phyloP scores from a whole-genome alignment of 2,797 vertebrate genomes.

The Rallus crepitans region DNA sequence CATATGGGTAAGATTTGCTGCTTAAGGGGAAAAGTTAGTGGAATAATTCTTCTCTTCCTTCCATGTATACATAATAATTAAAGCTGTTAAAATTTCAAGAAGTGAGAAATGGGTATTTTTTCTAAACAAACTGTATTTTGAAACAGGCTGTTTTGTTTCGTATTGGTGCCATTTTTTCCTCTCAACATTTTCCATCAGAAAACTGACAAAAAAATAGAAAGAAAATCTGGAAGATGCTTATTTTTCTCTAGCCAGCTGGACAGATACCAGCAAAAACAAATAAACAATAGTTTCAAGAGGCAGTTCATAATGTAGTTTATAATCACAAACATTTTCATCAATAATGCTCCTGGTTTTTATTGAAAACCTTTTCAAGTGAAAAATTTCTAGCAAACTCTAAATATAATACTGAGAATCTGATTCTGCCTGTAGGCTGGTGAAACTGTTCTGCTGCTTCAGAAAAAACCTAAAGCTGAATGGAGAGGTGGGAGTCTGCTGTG shows the following conservation, averaged over 20 bases:
- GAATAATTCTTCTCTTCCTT: neutral
- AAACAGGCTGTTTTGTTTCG: neutral
- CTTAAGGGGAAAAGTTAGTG: neutral
- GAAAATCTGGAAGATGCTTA: slow-evolving; percentile 1
- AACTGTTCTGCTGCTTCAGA: neutral
- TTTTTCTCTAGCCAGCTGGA: slow-evolving; percentile 27
- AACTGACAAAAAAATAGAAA: neutral
- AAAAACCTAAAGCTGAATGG: neutral
- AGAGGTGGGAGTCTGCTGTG: neutral
- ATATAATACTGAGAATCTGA: neutral
- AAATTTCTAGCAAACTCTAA: neutral
- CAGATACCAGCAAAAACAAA: slow-evolving; percentile 1
- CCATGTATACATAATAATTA: neutral
- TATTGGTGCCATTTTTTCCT: neutral
- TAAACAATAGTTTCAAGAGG: slow-evolving; percentile 13
- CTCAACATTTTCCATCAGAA: neutral
- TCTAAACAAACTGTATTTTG: neutral
- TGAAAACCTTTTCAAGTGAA: slow-evolving; percentile 14
- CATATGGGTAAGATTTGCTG: neutral
- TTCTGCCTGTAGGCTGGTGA: neutral
- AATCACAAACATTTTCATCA: slow-evolving; percentile 16
- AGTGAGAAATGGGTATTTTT: neutral
- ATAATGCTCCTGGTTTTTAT: neutral
- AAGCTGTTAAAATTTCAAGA: neutral
- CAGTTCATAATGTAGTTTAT: neutral